Base-by-base conservation (phyloP, 2,888 invertebrate genomes). In the Drosophila recens region DNA sequence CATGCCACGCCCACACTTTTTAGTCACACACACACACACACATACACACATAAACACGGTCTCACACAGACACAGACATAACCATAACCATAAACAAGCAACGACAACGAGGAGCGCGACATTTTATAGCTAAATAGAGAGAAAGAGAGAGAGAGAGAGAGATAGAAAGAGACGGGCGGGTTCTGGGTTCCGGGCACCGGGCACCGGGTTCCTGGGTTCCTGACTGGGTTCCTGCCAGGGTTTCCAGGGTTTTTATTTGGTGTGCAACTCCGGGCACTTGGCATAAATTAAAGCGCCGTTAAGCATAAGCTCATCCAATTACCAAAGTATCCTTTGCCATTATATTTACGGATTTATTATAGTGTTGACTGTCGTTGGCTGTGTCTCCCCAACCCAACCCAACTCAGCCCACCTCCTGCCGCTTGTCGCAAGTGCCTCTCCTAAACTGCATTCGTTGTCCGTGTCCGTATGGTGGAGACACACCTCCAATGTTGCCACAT, bases 301-400 rank as follows among this genome's bases (percentile, higher is more conserved):
- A 89, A 85, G 83, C 87, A 84, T 87, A 81, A 85, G 84, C 89
- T 89, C 79, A 85, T 74, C 82, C 89, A 85, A 85, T 85, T 85
- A 85, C 87, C 79, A 79, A 89, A 85, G 84, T 85, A 84, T 89
- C 84, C 87, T 87, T 75, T 71, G 80, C 59, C 85, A 75, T 85
- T 87, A 89, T 84, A 83, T 81, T 83, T 84, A 81, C 69, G 79
- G 85, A 84, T 87, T 84, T 87, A 87, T 87, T 87, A 85, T 87
- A 75, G 85, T 85, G 83, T 83, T 83, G 87, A 87, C 83, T 81
- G 79, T 68, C 87, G 69, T 51, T 61, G 2, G 36, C 27, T 17
- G 34, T 17, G 34, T 17, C 17, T 17, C 17, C 17, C 17, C 17
- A 17, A 17, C 17, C 17, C 17, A 17, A 17, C 17, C 17, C 17